Percentiles rank a stretch among this genome's conserved stretches.
phyloP scores from a whole-genome alignment of 2,888 invertebrate species.

The Atrina japonica region DNA sequence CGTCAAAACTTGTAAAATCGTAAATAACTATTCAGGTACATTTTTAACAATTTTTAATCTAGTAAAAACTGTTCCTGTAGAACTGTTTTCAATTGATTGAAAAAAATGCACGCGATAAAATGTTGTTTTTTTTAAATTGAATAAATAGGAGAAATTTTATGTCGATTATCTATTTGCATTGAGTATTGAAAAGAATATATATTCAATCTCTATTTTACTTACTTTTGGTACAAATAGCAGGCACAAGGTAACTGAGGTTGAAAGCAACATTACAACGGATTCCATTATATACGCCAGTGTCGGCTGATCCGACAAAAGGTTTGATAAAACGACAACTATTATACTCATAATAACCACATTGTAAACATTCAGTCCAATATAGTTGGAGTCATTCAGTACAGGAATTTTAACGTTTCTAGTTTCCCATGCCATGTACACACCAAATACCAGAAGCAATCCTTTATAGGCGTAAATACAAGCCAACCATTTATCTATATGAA shows the following conservation, averaged over 20 bases:
- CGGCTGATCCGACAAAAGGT: slow-evolving; percentile 88
- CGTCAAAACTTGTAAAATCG: too few relatives aligned
- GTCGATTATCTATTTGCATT: too few relatives aligned
- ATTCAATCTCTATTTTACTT: too few relatives aligned
- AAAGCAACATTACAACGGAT: slow-evolving; percentile 90
- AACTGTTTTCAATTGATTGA: too few relatives aligned
- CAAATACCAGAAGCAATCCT: slow-evolving; percentile 91
- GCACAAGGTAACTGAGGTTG: slow-evolving; percentile 92
- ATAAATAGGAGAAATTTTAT: too few relatives aligned
- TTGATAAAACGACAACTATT: slow-evolving; percentile 93
- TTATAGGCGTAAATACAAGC: slow-evolving; percentile 94
- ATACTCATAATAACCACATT: slow-evolving; percentile 94
- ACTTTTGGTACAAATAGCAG: slow-evolving; percentile 93
- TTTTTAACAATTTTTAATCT: too few relatives aligned
- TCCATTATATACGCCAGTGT: slow-evolving; percentile 83
- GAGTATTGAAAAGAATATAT: too few relatives aligned
- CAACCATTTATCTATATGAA: slow-evolving; percentile 94
- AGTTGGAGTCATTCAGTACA: slow-evolving; percentile 94
- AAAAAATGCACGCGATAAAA: too few relatives aligned
- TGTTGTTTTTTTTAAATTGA: too few relatives aligned
- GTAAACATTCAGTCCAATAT: slow-evolving; percentile 94
- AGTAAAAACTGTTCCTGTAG: too few relatives aligned
- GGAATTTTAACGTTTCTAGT: slow-evolving; percentile 91
- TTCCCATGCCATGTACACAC: slow-evolving; percentile 98
- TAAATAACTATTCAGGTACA: too few relatives aligned